These are phyloP conservation scores for Strix occidentalis DNA, from an alignment of 2,797 vertebrate species.

Conservation along the genomic window DNA sequence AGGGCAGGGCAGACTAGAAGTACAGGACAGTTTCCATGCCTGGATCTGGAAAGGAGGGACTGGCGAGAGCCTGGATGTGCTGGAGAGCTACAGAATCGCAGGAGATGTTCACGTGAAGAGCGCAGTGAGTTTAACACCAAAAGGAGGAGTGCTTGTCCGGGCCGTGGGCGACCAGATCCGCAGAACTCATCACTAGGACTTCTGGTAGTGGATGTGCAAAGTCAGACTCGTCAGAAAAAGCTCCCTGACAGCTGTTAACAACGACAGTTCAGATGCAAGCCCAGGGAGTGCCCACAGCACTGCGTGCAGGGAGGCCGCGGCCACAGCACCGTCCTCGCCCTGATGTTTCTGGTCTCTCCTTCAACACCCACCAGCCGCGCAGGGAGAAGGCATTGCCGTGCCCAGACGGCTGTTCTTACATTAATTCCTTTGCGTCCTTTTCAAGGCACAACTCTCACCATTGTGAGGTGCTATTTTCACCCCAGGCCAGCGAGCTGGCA, in stretches of 20 bases:
- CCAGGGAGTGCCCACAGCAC: neutral
- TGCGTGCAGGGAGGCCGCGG: neutral
- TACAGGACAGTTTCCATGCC: neutral
- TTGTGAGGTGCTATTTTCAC: neutral
- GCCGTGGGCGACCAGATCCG: fast-evolving
- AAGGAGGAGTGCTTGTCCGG: neutral
- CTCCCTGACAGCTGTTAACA: neutral
- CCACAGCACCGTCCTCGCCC: neutral
- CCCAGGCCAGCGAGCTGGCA: neutral
- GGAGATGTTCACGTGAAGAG: neutral
- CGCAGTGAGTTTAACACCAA: neutral
- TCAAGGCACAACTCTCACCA: neutral
- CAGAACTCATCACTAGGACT: neutral
- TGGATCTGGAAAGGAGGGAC: neutral
- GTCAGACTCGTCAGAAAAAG: neutral
- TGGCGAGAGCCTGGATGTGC: neutral
- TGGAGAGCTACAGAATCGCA: fast-evolving
- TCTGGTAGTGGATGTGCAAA: neutral
- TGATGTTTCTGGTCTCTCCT: neutral
- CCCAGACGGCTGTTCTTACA: fast-evolving
- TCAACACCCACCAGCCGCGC: neutral
- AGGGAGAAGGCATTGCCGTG: neutral
- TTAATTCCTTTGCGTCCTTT: neutral
- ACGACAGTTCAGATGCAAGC: fast-evolving
- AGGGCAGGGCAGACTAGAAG: neutral